Conservation (phyloP, 2,797 vertebrate species). For the Selene dorsalis region DNA sequence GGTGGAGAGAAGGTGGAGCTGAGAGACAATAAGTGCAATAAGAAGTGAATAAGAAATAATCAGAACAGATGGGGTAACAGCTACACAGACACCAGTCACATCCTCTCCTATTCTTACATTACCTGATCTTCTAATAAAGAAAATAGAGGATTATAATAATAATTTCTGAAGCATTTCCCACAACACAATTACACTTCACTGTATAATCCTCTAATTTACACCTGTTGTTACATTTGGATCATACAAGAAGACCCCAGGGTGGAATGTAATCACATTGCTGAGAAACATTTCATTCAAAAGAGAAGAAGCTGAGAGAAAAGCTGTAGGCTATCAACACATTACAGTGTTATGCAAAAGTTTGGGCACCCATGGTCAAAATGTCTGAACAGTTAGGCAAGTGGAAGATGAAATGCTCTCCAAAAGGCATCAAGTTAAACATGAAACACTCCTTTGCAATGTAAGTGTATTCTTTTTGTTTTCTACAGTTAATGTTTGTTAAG, state of each 20-base stretch:
- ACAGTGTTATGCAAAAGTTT: too few relatives aligned
- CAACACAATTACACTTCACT: background rate
- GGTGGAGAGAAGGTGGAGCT: background rate
- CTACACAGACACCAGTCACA: background rate
- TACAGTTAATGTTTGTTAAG: too few relatives aligned
- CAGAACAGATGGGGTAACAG: conserved; percentile 3
- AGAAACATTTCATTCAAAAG: background rate
- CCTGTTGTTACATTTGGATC: background rate
- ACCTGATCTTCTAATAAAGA: background rate
- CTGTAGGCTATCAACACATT: background rate
- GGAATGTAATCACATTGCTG: background rate
- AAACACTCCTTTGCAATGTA: background rate
- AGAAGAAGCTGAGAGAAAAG: too few relatives aligned
- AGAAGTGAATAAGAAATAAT: background rate
- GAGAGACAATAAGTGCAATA: background rate
- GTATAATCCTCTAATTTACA: background rate
- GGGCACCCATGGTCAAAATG: too few relatives aligned
- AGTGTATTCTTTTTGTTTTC: too few relatives aligned
- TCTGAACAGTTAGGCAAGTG: too few relatives aligned
- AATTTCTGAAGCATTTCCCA: background rate
- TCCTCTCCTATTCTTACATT: background rate
- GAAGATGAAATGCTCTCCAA: too few relatives aligned
- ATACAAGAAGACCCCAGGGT: background rate
- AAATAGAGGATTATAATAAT: background rate
- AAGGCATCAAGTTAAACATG: too few relatives aligned